phyloP scores from a whole-genome alignment of 2,888 invertebrate species.

The Tortrix viridana region DNA sequence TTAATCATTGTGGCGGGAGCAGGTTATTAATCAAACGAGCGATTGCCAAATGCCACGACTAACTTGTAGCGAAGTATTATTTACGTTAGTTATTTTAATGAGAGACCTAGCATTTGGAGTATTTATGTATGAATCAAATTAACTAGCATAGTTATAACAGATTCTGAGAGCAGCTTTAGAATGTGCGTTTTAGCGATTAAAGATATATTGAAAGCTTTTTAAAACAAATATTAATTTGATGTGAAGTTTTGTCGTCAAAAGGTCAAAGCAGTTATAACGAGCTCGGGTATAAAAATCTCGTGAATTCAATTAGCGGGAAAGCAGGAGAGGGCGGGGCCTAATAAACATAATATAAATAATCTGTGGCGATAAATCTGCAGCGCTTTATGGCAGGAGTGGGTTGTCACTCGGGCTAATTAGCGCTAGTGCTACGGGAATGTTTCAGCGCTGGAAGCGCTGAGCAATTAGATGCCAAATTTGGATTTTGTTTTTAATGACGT shows the following conservation, averaged over 20 bases:
- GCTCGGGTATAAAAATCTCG: conserved; percentile 72
- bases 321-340: conserved; percentile 77
- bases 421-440: conserved; percentile 69
- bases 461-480: conserved; percentile 3
- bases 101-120: conserved; percentile 9
- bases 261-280: conserved; percentile 45
- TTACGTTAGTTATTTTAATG: conserved; percentile 51
- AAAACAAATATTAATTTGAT: conserved; percentile 10
- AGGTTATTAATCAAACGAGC: conserved; percentile 62
- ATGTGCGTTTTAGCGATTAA: no score
- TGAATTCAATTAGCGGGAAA: conserved; percentile 83
- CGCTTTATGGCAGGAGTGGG: conserved; percentile 83
- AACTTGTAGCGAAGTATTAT: conserved; percentile 65
- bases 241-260: conserved; percentile 26
- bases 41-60: conserved; percentile 77
- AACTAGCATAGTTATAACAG: neutral
- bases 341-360: conserved; percentile 85
- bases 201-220: neutral
- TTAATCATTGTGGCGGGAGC: conserved; percentile 67
- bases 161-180: no score
- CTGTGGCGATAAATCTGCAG: conserved; percentile 82
- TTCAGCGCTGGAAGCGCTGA: conserved; percentile 46
- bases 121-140: conserved; percentile 20
- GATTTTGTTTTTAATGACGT: conserved; percentile 4
- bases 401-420: conserved; percentile 83